These are phyloP conservation scores for Diceros bicornis DNA, from an alignment of 2,797 vertebrate genomes.

Conservation along the genomic window DNA sequence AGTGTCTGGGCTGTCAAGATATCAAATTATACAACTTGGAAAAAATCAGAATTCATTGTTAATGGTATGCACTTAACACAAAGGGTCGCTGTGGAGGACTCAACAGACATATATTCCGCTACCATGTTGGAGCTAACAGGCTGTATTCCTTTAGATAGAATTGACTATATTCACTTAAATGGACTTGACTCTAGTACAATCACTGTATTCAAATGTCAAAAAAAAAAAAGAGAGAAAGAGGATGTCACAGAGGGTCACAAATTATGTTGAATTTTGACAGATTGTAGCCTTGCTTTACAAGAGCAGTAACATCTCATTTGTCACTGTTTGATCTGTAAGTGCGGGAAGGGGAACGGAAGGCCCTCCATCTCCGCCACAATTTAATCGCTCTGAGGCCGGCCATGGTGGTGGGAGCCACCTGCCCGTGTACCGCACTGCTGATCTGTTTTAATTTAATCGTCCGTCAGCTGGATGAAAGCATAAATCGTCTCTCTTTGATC, in stretches of 20 bases:
- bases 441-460: conserved; percentile 96
- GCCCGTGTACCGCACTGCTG: conserved; percentile 92
- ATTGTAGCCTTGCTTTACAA: conserved; percentile 96
- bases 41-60: conserved; percentile 92
- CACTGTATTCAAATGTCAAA: conserved; percentile 93
- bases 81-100: conserved; percentile 89
- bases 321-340: conserved; percentile 95
- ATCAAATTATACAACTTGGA: conserved; percentile 91
- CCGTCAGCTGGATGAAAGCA: conserved; percentile 94
- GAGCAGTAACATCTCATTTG: conserved; percentile 96
- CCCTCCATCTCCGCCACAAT: conserved; percentile 93
- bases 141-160: conserved; percentile 90
- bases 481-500: conserved; percentile 92
- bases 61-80: conserved; percentile 92
- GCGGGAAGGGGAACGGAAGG: conserved; percentile 92
- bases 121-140: conserved; percentile 88
- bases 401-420: conserved; percentile 93
- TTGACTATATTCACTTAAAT: conserved; percentile 91
- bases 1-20: conserved; percentile 91
- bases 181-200: conserved; percentile 91
- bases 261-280: conserved; percentile 96
- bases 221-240: conserved; percentile 89
- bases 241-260: conserved; percentile 94
- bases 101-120: conserved; percentile 88
- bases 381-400: conserved; percentile 92